Evolutionary conservation across 2,888 invertebrate genomes (phyloP), one percentile per base, ranked within the genome.

Genomic region (Hipparchia sbordonii): DNA sequence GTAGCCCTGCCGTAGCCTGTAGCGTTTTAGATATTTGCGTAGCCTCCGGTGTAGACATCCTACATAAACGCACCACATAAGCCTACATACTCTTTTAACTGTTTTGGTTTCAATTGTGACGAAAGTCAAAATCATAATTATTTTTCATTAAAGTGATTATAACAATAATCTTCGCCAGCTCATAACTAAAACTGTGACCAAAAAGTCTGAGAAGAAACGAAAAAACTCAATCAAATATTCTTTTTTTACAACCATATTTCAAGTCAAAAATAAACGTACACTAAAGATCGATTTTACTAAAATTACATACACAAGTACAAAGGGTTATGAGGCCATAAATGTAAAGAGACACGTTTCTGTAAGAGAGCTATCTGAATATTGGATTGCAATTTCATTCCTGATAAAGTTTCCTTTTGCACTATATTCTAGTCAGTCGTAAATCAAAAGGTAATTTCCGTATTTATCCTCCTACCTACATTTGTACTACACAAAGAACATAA

Each of bases 301-400:
- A 7, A 7, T 48, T 48, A 48, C 48, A 48, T 7, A 48, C 48
- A 48, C 8, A 1, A 12, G 9, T 12, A 12, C 52, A 12, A 51
- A 10, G 3, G 8, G 8, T 6, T 23, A 23, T 13, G 2, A 13
- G 0, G n/a, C 6, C 6, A 6, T 54, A 8, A 57, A 57, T 57
- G 57, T 23, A 57, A 57, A 57, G 8, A 23, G 13, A 23, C 8
- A 23, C 9, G 13, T 23, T 23, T 7, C 0, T 13, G 2, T 56
- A 7, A 13, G 8, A 56, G 57, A 57, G 54, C 57, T 23, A 57
- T 57, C 57, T 23, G 57, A 13, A 57, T 57, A 57, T 57, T 57
- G 57, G 57, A 57, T 57, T 13, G 57, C 57, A 57, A 57, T 57
- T 57, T 57, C 57, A 57, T 57, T 57, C 57, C 2, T 3, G 57